Evolutionary conservation across 2,888 invertebrate species (phyloP), one percentile per base, ranked within the genome.

Genomic region (Drosophila aldrichi): DNA sequence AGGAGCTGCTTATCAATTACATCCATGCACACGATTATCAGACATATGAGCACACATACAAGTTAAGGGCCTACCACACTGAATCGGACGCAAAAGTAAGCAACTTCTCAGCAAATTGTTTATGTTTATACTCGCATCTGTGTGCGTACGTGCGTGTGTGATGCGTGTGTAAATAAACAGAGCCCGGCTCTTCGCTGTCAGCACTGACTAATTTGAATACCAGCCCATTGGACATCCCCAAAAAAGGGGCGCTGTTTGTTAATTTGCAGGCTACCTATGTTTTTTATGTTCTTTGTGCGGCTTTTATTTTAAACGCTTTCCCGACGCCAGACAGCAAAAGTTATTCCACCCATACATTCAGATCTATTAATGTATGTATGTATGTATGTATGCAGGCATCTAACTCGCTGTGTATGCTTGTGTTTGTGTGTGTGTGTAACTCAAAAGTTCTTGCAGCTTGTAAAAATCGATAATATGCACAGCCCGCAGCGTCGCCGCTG

Each of bases 361-460:
- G 52, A 48, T 62, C 48, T 71, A 62, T 48, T 52, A 59, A 44
- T 63, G 40, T 65, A 51, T 59, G 52, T 67, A 74, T 73, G 60
- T 41, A 44, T 63, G 40, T 65, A 51, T 59, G 52, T 67, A 74
- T 73, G 60, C 44, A 59, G 55, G 60, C 51, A 58, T 58, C 48
- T 51, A 56, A 57, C 49, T 52, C 29, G 46, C 5, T 44, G 25
- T 62, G 9, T 51, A 10, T 65, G 22, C 25, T 25, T 59, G 41
- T 64, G 16, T 49, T 5, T 36, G 36, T 36, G 36, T 36, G 38
- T 65, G 48, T 48, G 62, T 29, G 62, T 74, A 56, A 68, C 70
- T 79, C 55, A 68, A 82, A 85, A 72, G 81, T 81, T 87, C 88
- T 87, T 70, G 75, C 84, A 83, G 84, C 82, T 81, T 89, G 79